Conservation (phyloP, 2,113 vertebrate species). For the Ictalurus punctatus region DNA sequence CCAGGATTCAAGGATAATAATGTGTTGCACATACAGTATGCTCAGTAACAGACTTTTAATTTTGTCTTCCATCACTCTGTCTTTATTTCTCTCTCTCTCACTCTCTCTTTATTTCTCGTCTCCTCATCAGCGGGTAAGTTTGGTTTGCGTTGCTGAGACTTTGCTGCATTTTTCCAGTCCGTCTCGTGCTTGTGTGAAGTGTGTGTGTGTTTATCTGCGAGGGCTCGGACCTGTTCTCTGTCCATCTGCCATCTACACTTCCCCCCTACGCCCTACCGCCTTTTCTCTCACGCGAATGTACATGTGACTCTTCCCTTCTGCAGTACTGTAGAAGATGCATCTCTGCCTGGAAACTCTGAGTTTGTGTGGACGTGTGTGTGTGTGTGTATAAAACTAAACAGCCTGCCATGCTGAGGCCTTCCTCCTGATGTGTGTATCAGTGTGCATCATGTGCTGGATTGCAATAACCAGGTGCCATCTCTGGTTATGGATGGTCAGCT, state of each 20-base stretch:
- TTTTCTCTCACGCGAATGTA: constrained; percentile 44
- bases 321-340: constrained; percentile 71
- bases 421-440: constrained; percentile 59
- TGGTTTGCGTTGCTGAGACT: constrained; percentile 69
- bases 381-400: constrained; percentile 56
- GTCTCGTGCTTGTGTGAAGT: constrained; percentile 67
- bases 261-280: constrained; percentile 37
- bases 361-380: constrained; percentile 36
- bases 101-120: constrained; percentile 74
- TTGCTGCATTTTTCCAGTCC: constrained; percentile 74
- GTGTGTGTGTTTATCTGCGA: constrained; percentile 40
- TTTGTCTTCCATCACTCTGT: constrained; percentile 88
- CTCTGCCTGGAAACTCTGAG: constrained; percentile 66
- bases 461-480: constrained; percentile 69
- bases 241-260: constrained; percentile 37
- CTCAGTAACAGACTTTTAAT: constrained; percentile 86
- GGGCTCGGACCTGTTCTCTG: constrained; percentile 44
- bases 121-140: constrained; percentile 86
- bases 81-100: constrained; percentile 66
- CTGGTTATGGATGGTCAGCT: constrained; percentile 73
- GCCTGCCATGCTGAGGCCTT: constrained; percentile 63
- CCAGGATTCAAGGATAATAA: not conserved
- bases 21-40: constrained; percentile 54
- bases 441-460: constrained; percentile 49
- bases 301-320: constrained; percentile 59